Conservation (phyloP, 2,113 vertebrate species). For the Cottus gobio region DNA sequence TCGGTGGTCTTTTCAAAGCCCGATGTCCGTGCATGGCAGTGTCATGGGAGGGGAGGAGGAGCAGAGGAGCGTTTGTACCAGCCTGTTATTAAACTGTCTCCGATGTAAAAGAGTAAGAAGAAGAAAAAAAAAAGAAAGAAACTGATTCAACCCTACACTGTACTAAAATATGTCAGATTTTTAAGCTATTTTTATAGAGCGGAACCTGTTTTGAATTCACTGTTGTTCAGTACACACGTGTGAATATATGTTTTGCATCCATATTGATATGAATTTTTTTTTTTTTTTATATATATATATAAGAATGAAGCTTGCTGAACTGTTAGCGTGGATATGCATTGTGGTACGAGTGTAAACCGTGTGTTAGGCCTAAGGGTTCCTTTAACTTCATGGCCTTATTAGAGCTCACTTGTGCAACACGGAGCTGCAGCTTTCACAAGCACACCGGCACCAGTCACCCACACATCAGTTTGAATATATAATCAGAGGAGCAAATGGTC, state of each 20-base stretch:
- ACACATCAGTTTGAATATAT: constrained; percentile 11
- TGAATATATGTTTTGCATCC: constrained; percentile 76
- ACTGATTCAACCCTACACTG: constrained; percentile 75
- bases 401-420: constrained; percentile 44
- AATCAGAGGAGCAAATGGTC: constrained; percentile 24
- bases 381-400: constrained; percentile 73
- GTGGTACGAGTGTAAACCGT: constrained; percentile 58
- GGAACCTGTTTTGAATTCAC: constrained; percentile 70
- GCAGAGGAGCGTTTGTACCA: constrained; percentile 67
- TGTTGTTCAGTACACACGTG: constrained; percentile 76
- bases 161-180: constrained; percentile 82
- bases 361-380: constrained; percentile 39
- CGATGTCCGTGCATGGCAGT: constrained; percentile 45
- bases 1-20: constrained; percentile 11
- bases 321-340: constrained; percentile 61
- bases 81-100: constrained; percentile 71
- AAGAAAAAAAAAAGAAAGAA: constrained; percentile 34
- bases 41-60: constrained; percentile 76
- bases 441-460: not conserved
- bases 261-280: constrained; percentile 75
- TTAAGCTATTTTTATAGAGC: constrained; percentile 86
- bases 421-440: constrained; percentile 45
- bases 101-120: constrained; percentile 52
- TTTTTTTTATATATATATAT: constrained; percentile 68
- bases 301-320: constrained; percentile 74